Evolutionary conservation across 64 coral and sea anemone species (phyloP).

Genomic region (Cladopsammia gracilis): DNA sequence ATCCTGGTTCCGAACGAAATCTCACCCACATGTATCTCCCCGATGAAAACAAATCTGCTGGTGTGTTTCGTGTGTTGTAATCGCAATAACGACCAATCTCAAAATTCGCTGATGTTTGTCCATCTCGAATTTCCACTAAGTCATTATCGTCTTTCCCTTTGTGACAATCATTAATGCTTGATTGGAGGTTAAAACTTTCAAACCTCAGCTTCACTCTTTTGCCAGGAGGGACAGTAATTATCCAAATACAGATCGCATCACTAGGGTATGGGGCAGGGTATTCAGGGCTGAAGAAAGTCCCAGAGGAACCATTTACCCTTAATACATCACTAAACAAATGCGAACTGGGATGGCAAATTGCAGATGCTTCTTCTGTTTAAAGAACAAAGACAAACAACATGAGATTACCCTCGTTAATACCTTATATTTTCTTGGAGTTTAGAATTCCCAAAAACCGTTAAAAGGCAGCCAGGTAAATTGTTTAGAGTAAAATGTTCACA

Average conservation of each 20-base stretch:
- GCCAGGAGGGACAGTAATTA: slow-evolving; percentile 20
- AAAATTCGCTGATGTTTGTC: not conserved
- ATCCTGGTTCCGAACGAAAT: too few species aligned
- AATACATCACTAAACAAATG: not conserved
- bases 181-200: slow-evolving; percentile 5
- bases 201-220: slow-evolving; percentile 31
- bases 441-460: not conserved
- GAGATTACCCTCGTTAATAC: not conserved
- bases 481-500: too few species aligned
- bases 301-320: slow-evolving; percentile 2
- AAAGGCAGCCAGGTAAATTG: too few species aligned
- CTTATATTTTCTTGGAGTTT: not conserved
- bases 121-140: slow-evolving; percentile 58
- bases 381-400: not conserved
- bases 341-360: not conserved
- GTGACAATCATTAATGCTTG: not conserved
- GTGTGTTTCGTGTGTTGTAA: not conserved
- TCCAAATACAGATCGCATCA: slow-evolving; percentile 47
- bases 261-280: slow-evolving; percentile 28
- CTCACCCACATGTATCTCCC: slow-evolving; percentile 14
- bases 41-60: not conserved
- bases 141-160: too few species aligned
- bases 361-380: not conserved
- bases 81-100: slow-evolving; percentile 27
- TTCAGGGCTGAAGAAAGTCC: slow-evolving; percentile 34